Evolutionary conservation across 1,140 invertebrate genomes (phyloP).

Genomic region (Drosophila ambigua): DNA sequence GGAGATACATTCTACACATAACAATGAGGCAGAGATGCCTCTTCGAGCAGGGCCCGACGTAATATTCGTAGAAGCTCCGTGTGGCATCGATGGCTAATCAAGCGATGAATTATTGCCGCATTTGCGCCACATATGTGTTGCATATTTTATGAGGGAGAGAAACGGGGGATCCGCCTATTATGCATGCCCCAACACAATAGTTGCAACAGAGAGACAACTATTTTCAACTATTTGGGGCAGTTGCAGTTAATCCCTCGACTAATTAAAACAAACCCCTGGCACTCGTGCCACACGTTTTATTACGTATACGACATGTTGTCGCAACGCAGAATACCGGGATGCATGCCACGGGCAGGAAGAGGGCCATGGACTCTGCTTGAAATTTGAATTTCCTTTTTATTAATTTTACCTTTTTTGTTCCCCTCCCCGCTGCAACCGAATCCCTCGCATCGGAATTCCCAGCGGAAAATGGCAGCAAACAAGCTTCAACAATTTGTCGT

Average conservation of each 20-base stretch:
- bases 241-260: constrained; percentile 50
- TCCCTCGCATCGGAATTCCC: constrained; percentile 23
- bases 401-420: constrained; percentile 52
- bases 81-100: constrained; percentile 21
- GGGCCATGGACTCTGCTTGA: constrained; percentile 52
- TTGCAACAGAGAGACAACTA: constrained; percentile 22
- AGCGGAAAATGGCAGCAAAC: constrained; percentile 35
- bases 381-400: constrained; percentile 75
- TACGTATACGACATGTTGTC: constrained; percentile 68
- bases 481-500: constrained; percentile 70
- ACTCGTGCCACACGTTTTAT: constrained; percentile 14
- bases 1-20: constrained; percentile 9
- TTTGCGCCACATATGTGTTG: constrained; percentile 21
- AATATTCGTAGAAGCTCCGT: background rate
- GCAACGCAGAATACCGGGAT: constrained; percentile 16
- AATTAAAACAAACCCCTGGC: constrained; percentile 68
- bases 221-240: constrained; percentile 42
- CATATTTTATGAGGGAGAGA: constrained; percentile 15
- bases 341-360: background rate
- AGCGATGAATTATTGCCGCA: constrained; percentile 39
- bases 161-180: too few species aligned
- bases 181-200: constrained; percentile 7
- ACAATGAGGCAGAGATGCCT: constrained; percentile 9
- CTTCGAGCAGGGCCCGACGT: too few species aligned
- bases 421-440: background rate